These are phyloP conservation scores for Atractosteus spatula DNA, from an alignment of 2,113 vertebrate genomes.

Conservation along the genomic window DNA sequence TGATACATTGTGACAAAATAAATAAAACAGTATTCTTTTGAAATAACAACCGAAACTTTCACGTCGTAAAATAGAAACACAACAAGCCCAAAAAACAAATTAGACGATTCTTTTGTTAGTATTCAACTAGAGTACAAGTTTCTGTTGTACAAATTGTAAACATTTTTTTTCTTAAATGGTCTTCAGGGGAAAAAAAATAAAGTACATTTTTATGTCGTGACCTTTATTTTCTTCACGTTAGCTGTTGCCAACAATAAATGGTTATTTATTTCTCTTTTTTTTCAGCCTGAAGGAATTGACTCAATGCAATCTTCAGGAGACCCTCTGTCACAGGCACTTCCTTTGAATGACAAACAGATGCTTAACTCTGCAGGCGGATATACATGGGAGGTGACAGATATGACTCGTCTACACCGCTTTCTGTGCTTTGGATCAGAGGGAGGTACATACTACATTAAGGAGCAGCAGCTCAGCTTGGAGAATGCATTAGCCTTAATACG, in stretches of 20 bases:
- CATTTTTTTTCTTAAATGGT: no score
- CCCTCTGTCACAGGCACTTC: conserved; percentile 26
- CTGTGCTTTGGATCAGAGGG: conserved; percentile 86
- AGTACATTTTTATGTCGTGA: no score
- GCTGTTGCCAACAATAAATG: background rate
- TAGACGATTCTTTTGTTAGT: no score
- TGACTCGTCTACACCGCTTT: conserved; percentile 75
- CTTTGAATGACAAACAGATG: conserved; percentile 48
- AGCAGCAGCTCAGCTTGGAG: conserved; percentile 63
- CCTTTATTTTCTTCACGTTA: no score
- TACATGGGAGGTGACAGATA: conserved; percentile 68
- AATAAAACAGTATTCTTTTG: no score
- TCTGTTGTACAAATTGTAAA: no score
- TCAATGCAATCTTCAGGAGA: conserved; percentile 59
- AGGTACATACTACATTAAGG: conserved; percentile 70
- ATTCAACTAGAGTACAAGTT: no score
- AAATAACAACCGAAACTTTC: no score
- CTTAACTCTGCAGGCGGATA: conserved; percentile 44
- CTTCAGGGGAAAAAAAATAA: no score
- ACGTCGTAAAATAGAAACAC: no score
- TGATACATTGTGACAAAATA: no score
- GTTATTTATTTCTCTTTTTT: background rate
- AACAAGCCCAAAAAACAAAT: no score
- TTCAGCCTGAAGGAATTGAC: conserved; percentile 7
- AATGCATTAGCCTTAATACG: conserved; percentile 69